Evolutionary conservation across 2,113 vertebrate genomes (phyloP).

Genomic region (Salminus brasiliensis): DNA sequence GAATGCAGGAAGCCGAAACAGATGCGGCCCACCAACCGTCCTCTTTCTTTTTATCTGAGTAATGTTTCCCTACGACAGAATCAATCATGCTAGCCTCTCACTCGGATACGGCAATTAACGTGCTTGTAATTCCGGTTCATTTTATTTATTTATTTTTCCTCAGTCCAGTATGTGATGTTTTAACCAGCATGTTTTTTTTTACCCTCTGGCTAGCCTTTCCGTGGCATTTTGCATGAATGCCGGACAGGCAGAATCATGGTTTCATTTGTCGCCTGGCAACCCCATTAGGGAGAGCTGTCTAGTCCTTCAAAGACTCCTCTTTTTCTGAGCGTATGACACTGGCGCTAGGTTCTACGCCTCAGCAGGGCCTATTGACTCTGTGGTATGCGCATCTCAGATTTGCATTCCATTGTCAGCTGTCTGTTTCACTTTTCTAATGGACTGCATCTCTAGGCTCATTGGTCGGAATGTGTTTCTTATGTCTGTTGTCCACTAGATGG

Average conservation of each 20-base stretch:
- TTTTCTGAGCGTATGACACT: conserved; percentile 3
- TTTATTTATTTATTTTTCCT: not conserved
- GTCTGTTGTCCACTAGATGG: conserved; percentile 20
- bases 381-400: not conserved
- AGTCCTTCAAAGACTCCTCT: conserved; percentile 5
- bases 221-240: conserved; percentile 7
- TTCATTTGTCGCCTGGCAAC: conserved; percentile 40
- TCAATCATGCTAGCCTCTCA: not conserved
- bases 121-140: not conserved
- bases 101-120: conserved; percentile 1
- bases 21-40: not conserved
- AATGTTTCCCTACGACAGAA: not conserved
- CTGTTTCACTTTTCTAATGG: not conserved
- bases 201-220: not conserved
- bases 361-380: not conserved
- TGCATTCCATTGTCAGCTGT: conserved; percentile 3
- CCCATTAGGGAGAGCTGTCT: conserved; percentile 1
- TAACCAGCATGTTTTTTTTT: not conserved
- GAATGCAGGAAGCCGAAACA: not conserved
- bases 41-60: not conserved
- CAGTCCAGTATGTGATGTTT: not conserved
- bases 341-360: not conserved
- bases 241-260: not conserved
- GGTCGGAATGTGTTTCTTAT: not conserved
- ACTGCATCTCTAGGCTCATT: not conserved